These are phyloP conservation scores for Trachelus iudaicus DNA, from an alignment of 2,888 invertebrate genomes.

Conservation along the genomic window DNA sequence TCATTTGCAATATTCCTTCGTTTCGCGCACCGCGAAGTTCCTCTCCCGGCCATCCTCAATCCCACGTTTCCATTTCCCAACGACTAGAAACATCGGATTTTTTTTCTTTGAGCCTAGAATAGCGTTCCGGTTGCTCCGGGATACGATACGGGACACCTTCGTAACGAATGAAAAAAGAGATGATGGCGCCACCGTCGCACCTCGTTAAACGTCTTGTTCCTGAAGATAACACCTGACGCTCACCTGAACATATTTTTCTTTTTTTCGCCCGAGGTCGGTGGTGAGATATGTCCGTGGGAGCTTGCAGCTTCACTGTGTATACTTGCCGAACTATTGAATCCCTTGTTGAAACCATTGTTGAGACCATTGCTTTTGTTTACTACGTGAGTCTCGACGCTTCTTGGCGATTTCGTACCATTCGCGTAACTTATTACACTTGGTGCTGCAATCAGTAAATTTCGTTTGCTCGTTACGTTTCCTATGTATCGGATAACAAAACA, in stretches of 20 bases:
- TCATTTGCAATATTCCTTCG: slow-evolving; percentile 14
- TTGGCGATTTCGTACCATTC: not conserved
- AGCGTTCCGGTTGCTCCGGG: not conserved
- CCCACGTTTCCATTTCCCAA: not conserved
- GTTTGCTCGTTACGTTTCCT: not conserved
- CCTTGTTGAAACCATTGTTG: slow-evolving; percentile 9
- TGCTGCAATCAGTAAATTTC: not conserved
- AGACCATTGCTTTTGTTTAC: not conserved
- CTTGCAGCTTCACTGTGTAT: slow-evolving; percentile 20
- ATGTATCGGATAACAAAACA: not conserved
- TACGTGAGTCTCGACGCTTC: slow-evolving; percentile 6
- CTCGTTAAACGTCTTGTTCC: not conserved
- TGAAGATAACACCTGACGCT: slow-evolving; percentile 15
- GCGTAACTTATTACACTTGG: slow-evolving; percentile 18
- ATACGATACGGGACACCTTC: not conserved
- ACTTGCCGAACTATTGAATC: slow-evolving; percentile 15
- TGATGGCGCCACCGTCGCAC: not conserved
- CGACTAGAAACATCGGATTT: not conserved
- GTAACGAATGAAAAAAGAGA: not conserved
- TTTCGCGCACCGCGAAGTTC: not conserved
- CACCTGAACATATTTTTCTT: slow-evolving; percentile 61
- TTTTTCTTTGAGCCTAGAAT: not conserved
- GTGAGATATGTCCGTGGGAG: slow-evolving; percentile 37
- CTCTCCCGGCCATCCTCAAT: not conserved
- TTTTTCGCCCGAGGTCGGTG: slow-evolving; percentile 52